These are phyloP conservation scores for Cyanocitta stelleri DNA, from an alignment of 2,113 vertebrate genomes.

Conservation along the genomic window DNA sequence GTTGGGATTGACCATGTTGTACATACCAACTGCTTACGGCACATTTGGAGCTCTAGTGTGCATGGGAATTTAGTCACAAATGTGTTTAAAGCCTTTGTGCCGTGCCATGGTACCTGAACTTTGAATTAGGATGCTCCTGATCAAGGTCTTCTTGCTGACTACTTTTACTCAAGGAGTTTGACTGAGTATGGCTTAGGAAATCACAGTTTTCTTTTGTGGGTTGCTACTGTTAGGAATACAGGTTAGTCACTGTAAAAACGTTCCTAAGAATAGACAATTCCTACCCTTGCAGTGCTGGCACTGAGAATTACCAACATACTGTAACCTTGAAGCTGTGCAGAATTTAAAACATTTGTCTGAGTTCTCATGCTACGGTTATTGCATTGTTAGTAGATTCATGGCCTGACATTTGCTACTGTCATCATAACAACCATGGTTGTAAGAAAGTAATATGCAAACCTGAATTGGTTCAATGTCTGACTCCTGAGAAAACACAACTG, in stretches of 20 bases:
- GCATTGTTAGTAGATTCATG: background rate
- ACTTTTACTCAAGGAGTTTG: background rate
- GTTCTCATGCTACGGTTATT: constrained; percentile 11
- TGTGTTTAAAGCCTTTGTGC: background rate
- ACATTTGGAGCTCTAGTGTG: background rate
- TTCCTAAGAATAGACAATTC: background rate
- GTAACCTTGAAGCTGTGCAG: background rate
- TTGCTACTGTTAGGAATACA: background rate
- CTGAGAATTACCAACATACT: background rate
- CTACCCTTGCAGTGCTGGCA: background rate
- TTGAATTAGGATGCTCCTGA: background rate
- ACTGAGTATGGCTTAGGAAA: background rate
- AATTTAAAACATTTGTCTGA: background rate
- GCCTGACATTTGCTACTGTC: constrained; percentile 26
- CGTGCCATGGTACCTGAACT: rapidly evolving
- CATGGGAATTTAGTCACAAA: background rate
- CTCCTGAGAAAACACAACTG: constrained; percentile 27
- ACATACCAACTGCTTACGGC: background rate
- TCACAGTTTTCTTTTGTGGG: background rate
- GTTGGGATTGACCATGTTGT: background rate
- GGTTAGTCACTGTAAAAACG: background rate
- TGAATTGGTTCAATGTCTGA: constrained; percentile 1
- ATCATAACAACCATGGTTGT: background rate
- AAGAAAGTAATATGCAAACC: constrained; percentile 28
- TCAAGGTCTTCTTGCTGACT: background rate